Percentiles rank a stretch among this genome's conserved stretches.
phyloP scores from a whole-genome alignment of 92 coral and sea anemone genomes.

The Hydrozoanthus gracilis region DNA sequence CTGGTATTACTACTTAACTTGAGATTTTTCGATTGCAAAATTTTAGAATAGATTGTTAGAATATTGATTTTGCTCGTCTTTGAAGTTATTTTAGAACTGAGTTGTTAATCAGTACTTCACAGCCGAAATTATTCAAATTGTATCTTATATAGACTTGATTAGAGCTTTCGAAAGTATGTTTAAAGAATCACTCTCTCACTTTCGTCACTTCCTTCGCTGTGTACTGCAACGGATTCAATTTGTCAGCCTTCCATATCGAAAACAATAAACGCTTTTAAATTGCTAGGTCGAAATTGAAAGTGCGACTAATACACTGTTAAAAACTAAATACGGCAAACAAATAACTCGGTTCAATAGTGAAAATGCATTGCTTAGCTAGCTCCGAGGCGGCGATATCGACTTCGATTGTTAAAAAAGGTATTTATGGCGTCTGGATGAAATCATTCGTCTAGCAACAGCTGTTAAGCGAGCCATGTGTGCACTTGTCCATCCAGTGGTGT shows the following conservation, averaged over 20 bases:
- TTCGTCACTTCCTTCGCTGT: background rate
- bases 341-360: background rate
- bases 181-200: background rate
- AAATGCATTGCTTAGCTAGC: background rate
- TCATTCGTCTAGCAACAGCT: background rate
- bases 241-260: background rate
- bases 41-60: no score
- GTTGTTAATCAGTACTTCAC: no score
- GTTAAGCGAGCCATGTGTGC: background rate
- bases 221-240: background rate
- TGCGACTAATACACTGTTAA: background rate
- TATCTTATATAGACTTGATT: no score
- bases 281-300: background rate
- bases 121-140: no score
- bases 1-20: no score
- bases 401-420: no score
- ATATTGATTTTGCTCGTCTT: no score
- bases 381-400: no score
- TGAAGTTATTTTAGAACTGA: no score
- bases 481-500: background rate
- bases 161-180: no score
- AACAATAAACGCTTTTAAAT: background rate
- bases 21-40: no score
- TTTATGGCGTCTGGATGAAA: background rate
- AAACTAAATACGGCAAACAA: background rate